Conservation (phyloP, 2,888 invertebrate species). For the Nomada hirtipes region DNA sequence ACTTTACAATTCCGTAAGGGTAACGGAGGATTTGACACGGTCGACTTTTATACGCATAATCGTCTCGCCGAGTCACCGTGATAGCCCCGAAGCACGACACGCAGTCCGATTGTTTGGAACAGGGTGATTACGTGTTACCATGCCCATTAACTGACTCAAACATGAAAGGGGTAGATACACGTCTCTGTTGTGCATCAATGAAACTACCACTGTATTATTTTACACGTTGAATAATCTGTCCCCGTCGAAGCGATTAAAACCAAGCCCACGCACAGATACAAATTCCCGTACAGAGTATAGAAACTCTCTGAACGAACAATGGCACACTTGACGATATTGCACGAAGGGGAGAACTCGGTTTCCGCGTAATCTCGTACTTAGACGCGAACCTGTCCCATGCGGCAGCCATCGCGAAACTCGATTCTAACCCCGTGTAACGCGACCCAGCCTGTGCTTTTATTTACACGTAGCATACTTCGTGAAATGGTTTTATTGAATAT, state of each 20-base stretch:
- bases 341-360: constrained; percentile 9
- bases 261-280: neutral
- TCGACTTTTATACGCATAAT: constrained; percentile 39
- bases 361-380: constrained; percentile 23
- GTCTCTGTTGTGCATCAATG: constrained; percentile 28
- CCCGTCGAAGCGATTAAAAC: neutral
- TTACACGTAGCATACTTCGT: constrained; percentile 15
- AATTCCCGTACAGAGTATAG: constrained; percentile 7
- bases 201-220: neutral
- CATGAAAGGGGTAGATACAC: neutral
- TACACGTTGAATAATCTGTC: neutral
- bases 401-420: constrained; percentile 30
- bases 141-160: constrained; percentile 10
- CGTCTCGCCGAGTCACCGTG: constrained; percentile 42
- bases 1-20: constrained; percentile 45
- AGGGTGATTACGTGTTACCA: constrained; percentile 16
- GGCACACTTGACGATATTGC: neutral
- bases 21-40: constrained; percentile 30
- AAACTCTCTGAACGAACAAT: neutral
- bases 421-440: constrained; percentile 15
- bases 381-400: constrained; percentile 31
- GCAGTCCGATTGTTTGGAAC: neutral
- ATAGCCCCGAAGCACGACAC: constrained; percentile 29
- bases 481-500: constrained; percentile 51
- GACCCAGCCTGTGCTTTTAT: constrained; percentile 17